These are phyloP conservation scores for Zoanthus gigantus DNA, from an alignment of 92 coral and sea anemone species.

Conservation along the genomic window DNA sequence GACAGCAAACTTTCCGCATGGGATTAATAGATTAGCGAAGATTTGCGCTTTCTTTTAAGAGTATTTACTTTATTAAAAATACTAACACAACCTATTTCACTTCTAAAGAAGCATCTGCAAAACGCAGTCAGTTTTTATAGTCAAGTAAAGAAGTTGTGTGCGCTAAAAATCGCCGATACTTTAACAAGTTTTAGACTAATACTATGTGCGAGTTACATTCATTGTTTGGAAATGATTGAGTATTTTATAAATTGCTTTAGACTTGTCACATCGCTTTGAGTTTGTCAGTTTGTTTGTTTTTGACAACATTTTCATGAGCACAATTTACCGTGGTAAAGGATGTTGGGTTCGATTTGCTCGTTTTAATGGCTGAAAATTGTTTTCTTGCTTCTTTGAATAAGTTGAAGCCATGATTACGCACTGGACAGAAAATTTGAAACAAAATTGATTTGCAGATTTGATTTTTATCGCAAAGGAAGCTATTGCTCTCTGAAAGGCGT, in stretches of 20 bases:
- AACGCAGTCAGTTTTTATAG: neutral
- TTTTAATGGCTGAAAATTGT: constrained; percentile 9
- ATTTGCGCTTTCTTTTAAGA: constrained; percentile 26
- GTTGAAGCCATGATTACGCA: constrained; percentile 7
- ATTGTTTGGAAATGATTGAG: constrained; percentile 41
- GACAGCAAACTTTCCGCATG: neutral
- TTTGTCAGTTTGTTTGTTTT: constrained; percentile 9
- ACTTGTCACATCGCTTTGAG: constrained; percentile 26
- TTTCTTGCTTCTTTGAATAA: constrained; percentile 26
- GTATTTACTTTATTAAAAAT: constrained; percentile 5
- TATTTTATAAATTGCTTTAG: constrained; percentile 30
- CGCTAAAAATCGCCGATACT: constrained; percentile 21
- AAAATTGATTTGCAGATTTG: constrained; percentile 16
- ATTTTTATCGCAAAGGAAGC: constrained; percentile 16
- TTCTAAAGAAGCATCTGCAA: constrained; percentile 11
- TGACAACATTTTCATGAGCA: neutral
- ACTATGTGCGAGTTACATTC: constrained; percentile 26
- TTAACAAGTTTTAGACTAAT: constrained; percentile 5
- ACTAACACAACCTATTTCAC: constrained; percentile 9
- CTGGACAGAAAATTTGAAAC: constrained; percentile 22
- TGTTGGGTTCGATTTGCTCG: constrained; percentile 6
- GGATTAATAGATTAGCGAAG: constrained; percentile 43
- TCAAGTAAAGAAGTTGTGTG: neutral
- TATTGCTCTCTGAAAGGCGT: constrained; percentile 1
- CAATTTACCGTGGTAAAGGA: constrained; percentile 16